A percentile compares a stretch with the other conserved stretches of the same genome.
Conservation (phyloP, 2,113 vertebrate genomes). For the Aspidoscelis tigris region DNA sequence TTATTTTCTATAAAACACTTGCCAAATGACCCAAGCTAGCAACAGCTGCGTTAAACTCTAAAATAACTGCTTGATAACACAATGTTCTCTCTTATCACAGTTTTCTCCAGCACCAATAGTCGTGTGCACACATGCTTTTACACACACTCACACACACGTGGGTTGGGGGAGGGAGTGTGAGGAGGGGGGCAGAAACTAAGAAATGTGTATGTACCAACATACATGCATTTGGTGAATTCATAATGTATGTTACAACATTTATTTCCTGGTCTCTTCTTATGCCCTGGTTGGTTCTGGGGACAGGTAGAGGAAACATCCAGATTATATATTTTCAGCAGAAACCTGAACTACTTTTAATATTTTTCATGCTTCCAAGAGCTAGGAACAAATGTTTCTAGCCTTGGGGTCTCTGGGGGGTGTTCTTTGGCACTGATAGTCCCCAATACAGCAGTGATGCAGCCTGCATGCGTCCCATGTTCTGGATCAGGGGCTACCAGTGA, state of each 20-base stretch:
- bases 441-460: too few species aligned
- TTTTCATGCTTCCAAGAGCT: too few species aligned
- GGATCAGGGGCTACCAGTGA: too few species aligned
- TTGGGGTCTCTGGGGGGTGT: too few species aligned
- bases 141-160: too few species aligned
- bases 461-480: too few species aligned
- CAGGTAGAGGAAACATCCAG: not conserved
- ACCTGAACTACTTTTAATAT: too few species aligned
- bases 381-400: too few species aligned
- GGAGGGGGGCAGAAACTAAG: too few species aligned
- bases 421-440: too few species aligned
- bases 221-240: not conserved
- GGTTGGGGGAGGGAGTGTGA: too few species aligned
- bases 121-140: not conserved
- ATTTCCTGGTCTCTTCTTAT: not conserved
- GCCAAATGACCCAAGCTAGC: not conserved
- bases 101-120: not conserved
- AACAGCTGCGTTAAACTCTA: not conserved
- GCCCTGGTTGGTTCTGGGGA: not conserved
- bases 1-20: not conserved
- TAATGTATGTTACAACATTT: not conserved
- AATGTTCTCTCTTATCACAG: not conserved
- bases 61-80: not conserved
- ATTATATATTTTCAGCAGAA: not conserved
- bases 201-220: not conserved